Evolutionary conservation across 2,113 vertebrate species (phyloP), one percentile per base, ranked within the genome.

Genomic region (Hymenochirus boettgeri): DNA sequence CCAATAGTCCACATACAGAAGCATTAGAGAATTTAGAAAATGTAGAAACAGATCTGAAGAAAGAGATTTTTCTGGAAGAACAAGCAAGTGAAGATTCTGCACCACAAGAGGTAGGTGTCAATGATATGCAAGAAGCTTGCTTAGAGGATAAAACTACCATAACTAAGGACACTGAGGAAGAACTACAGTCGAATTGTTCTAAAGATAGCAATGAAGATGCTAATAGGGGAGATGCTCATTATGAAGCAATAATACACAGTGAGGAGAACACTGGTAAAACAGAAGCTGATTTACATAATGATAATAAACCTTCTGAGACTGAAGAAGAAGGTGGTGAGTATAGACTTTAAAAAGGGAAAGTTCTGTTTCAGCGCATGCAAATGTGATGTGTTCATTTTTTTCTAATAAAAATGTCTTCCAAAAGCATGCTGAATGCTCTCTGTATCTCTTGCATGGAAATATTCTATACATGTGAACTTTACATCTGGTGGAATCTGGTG

Each of bases 301-400:
- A 45, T 42, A 8, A 4, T 58, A 65, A 70, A 48, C 1, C 8
- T 52, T 3, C 2, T 22, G 6, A 46, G 57, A 33, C 35, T 17
- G 72, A 75, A 0, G 3, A 63, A 21, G 72, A 42, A 65, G 83
- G 71, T 61, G 91, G 90, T 95, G 79, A 95, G 93, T 91, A 72
- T 6, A 13, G 64, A 18, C 72, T 7, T n/a, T 53, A 33, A 60
- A 11, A 31, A 45, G 65, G 12, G 22, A 7, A n/a, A 37, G 48
- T 11, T 7, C 13, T 19, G 24, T 46, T 13, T 23, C 23, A 27
- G 18, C n/a, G 65, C 65, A 69, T 69, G 65, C 47, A 33, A 13
- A 47, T 35, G 29, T 9, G 6, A 26, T 15, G n/a, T 56, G 19
- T 13, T 5, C 10, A 31, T 13, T 35, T 26, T 18, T 24, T 24